A percentile compares a stretch with the other conserved stretches of the same genome.
Evolutionary conservation across 2,888 invertebrate species (phyloP).

Genomic region (Chalcosyrphus nemorum): DNA sequence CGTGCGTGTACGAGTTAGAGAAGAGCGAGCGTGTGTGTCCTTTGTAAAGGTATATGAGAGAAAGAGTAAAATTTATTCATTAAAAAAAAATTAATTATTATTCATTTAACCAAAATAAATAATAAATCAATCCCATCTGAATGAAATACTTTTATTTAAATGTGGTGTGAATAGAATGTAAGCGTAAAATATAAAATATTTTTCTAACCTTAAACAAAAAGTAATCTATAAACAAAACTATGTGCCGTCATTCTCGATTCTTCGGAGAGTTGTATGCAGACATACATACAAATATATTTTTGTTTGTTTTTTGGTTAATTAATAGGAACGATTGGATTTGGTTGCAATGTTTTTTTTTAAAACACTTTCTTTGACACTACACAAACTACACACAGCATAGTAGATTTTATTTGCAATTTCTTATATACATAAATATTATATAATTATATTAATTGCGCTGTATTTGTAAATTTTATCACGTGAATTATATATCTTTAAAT

Average conservation of each 20-base stretch:
- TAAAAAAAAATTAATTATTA: slow-evolving; percentile 35
- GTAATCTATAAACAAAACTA: slow-evolving; percentile 15
- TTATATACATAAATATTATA: slow-evolving; percentile 34
- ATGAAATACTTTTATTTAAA: slow-evolving; percentile 52
- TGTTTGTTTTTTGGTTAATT: not conserved
- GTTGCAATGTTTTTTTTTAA: slow-evolving; percentile 33
- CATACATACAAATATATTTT: not conserved
- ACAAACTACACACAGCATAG: slow-evolving; percentile 21
- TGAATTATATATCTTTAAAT: slow-evolving; percentile 19
- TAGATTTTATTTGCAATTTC: slow-evolving; percentile 45
- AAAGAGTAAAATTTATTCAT: slow-evolving; percentile 32
- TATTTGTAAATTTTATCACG: slow-evolving; percentile 55
- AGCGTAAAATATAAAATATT: slow-evolving; percentile 53
- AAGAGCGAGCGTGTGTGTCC: slow-evolving; percentile 33
- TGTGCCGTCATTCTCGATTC: slow-evolving; percentile 24
- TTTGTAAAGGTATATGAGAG: slow-evolving; percentile 36
- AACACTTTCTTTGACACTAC: slow-evolving; percentile 17
- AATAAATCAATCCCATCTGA: slow-evolving; percentile 56
- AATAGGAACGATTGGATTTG: slow-evolving; percentile 36
- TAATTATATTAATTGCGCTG: slow-evolving; percentile 58
- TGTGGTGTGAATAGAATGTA: slow-evolving; percentile 67
- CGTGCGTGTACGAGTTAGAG: not conserved
- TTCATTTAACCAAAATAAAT: slow-evolving; percentile 25
- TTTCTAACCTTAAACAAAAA: slow-evolving; percentile 56
- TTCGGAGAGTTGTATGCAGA: slow-evolving; percentile 10